Evolutionary conservation across 2,797 vertebrate genomes (phyloP), one percentile per base, ranked within the genome.

Genomic region (Helarctos malayanus): DNA sequence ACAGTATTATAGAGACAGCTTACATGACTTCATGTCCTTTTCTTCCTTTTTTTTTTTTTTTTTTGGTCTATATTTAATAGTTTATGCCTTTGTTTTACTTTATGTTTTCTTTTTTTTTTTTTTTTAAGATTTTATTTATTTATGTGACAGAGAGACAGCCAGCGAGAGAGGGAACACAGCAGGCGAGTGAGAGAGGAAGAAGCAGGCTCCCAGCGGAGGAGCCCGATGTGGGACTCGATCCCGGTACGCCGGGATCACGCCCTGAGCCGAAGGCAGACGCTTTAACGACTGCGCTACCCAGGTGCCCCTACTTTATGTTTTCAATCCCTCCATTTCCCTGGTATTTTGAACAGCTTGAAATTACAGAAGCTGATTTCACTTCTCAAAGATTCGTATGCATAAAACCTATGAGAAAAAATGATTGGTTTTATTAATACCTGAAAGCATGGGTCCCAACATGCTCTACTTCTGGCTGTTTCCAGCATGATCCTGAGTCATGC

Each of bases 311-410:
- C 38, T 83, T 90, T 76, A 9, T 73, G 3, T 56, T 76, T 89
- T 79, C 59, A 81, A 10, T 27, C 5, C 15, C 2, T 25, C 56
- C 59, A 13, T 59, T 81, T 79, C 41, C 45, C 27, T 56, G 54
- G 27, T 84, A 35, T 79, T 91, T 93, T 91, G 79, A 83, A 63
- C 29, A 93, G 59, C 54, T 41, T 87, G 27, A 88, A 88, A 56
- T 93, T 81, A 79, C 38, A 93, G 35, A 86, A 16, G 23, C 56
- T 91, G 41, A 75, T 90, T 94, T 96, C n/a, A 49, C 76, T 65
- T 95, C 18, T 14, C 10, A 52, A 65, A n/a, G 45, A n/a, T 15
- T 23, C 29, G 45, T 25, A 52, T n/a, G 29, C 35, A n/a, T 75
- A 61, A 75, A 88, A 35, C 11, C 49, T n/a, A 38, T n/a, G 19